Conservation (phyloP, 2,888 invertebrate species). For the Anthrax anthrax region DNA sequence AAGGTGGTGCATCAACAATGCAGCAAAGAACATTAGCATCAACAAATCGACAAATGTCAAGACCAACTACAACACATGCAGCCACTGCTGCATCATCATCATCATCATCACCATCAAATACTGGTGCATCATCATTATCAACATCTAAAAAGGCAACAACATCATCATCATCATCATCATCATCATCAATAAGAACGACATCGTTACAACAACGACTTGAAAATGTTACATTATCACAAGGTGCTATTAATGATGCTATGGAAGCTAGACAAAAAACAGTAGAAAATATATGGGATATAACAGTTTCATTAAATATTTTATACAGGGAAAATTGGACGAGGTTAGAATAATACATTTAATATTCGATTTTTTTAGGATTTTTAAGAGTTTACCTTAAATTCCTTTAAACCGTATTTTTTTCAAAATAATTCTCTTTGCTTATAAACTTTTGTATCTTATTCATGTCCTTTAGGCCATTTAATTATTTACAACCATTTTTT, state of each 20-base stretch:
- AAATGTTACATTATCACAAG: slow-evolving; percentile 26
- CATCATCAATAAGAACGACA: slow-evolving; percentile 24
- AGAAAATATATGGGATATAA: slow-evolving; percentile 84
- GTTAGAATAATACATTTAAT: slow-evolving; percentile 38
- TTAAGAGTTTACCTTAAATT: too few relatives aligned
- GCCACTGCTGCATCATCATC: slow-evolving; percentile 13
- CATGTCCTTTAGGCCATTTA: too few relatives aligned
- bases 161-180: slow-evolving; percentile 6
- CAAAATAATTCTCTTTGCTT: too few relatives aligned
- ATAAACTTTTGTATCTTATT: neutral
- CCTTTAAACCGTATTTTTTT: too few relatives aligned
- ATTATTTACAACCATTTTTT: too few relatives aligned
- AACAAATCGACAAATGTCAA: slow-evolving; percentile 27
- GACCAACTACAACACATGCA: slow-evolving; percentile 11
- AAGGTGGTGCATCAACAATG: slow-evolving; percentile 41
- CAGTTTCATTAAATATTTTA: slow-evolving; percentile 72
- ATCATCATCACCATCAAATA: slow-evolving; percentile 24
- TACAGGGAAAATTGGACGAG: slow-evolving; percentile 83
- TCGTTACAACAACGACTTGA: slow-evolving; percentile 14
- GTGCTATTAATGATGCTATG: slow-evolving; percentile 32
- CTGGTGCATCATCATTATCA: slow-evolving; percentile 25
- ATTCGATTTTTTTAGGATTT: too few relatives aligned
- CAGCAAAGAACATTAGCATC: slow-evolving; percentile 45
- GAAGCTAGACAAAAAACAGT: slow-evolving; percentile 56
- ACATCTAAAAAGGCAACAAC: slow-evolving; percentile 24